These are phyloP conservation scores for Brassicogethes aeneus DNA, from an alignment of 2,888 invertebrate species.

Conservation along the genomic window DNA sequence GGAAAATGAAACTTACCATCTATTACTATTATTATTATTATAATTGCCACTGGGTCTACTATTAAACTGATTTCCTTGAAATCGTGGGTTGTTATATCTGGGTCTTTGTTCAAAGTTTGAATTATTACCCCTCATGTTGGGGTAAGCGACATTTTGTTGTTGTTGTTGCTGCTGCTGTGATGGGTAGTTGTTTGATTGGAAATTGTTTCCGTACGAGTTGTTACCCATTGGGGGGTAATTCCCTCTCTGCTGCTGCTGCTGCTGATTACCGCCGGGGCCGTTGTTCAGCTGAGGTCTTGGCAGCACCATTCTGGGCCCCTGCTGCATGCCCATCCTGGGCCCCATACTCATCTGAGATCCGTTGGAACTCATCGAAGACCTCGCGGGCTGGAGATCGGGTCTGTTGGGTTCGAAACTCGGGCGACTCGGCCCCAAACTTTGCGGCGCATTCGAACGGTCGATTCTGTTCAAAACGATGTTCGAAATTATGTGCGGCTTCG, in stretches of 20 bases:
- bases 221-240: neutral
- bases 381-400: too few species aligned
- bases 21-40: neutral
- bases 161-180: too few species aligned
- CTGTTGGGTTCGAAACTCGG: neutral
- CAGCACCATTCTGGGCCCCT: too few species aligned
- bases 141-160: neutral
- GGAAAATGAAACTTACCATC: neutral
- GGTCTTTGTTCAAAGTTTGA: neutral
- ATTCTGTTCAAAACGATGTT: neutral
- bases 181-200: neutral
- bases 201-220: neutral
- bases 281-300: neutral
- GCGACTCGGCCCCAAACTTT: neutral
- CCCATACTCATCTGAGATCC: too few species aligned
- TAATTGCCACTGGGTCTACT: neutral
- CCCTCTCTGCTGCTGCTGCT: too few species aligned
- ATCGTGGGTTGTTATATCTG: neutral
- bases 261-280: too few species aligned
- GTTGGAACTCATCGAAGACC: too few species aligned
- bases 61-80: neutral
- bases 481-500: neutral
- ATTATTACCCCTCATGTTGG: neutral
- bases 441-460: neutral
- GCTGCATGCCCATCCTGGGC: too few species aligned